Conservation (phyloP, 2,113 vertebrate species). For the Hymenochirus boettgeri region DNA sequence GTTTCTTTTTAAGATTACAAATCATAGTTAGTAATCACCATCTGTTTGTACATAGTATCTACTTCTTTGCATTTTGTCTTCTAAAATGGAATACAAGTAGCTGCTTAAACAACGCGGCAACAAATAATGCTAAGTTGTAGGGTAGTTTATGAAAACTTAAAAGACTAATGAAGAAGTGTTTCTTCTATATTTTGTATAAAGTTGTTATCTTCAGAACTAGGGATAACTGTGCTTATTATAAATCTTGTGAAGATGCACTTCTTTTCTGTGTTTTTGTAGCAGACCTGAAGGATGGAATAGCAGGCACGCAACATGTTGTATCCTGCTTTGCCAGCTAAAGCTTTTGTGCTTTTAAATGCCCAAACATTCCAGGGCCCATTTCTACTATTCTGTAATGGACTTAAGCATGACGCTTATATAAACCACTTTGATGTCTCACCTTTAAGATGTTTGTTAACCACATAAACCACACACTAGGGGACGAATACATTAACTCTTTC, state of each 20-base stretch:
- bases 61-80: too few species aligned
- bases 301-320: neutral
- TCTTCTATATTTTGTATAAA: too few species aligned
- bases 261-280: neutral
- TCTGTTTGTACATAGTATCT: too few species aligned
- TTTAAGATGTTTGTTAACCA: neutral
- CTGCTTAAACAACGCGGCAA: too few species aligned
- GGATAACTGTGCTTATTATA: neutral
- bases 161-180: too few species aligned
- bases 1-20: too few species aligned
- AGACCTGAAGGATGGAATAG: neutral
- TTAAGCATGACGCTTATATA: conserved; percentile 3
- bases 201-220: too few species aligned
- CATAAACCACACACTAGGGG: neutral
- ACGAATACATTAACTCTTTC: too few species aligned
- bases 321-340: neutral
- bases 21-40: too few species aligned
- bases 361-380: neutral
- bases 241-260: neutral
- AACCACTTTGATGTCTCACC: neutral
- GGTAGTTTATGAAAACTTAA: too few species aligned
- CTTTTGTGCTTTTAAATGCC: neutral
- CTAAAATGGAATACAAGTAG: too few species aligned
- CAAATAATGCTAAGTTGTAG: too few species aligned
- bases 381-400: neutral